Base-by-base conservation (phyloP, 2,888 invertebrate species). In the Pterostichus niger region DNA sequence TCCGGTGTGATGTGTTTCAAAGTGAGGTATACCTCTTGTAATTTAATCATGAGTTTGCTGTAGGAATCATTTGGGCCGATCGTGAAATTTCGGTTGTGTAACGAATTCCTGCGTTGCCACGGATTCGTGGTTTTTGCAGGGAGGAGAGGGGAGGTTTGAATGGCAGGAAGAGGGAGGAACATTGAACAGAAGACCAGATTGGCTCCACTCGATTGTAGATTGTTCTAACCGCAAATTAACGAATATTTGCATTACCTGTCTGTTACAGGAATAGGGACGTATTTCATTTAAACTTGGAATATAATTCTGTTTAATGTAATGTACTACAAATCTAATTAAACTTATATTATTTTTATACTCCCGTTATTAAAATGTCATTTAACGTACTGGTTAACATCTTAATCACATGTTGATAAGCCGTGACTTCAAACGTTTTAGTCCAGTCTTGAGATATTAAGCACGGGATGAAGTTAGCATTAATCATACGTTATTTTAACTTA, bases 121-220 rank as follows among this genome's bases (percentile, higher is more conserved):
- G 64, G 13, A 33, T n/a, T 56, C 64, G 64, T 13, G 64, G 64
- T 64, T 64, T 64, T 64, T 64, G 64, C 64, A 64, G 64, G 35
- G 35, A n/a, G 35, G 33, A 11, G n/a, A 1, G 31, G 64, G 64
- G 33, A 11, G 64, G 35, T 31, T 24, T 33, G 33, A 33, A 64
- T 64, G 64, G 64, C 33, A 64, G 64, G 64, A 64, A 40, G 7
- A 13, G 33, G 9, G 64, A 49, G 10, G 49, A 11, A 49, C 49
- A n/a, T 49, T 64, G 64, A 64, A 64, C 33, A 35, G 33, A 13
- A 31, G 17, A 15, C 35, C 7, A 35, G 35, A 64, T 35, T 64
- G 64, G 64, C 35, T n/a, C 35, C 4, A 49, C n/a, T 10, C n/a
- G 49, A 49, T 49, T 13, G 64, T 64, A 35, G 64, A 40, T 64